These are phyloP conservation scores for Champsocephalus gunnari DNA, from an alignment of 2,797 vertebrate species.

Conservation along the genomic window DNA sequence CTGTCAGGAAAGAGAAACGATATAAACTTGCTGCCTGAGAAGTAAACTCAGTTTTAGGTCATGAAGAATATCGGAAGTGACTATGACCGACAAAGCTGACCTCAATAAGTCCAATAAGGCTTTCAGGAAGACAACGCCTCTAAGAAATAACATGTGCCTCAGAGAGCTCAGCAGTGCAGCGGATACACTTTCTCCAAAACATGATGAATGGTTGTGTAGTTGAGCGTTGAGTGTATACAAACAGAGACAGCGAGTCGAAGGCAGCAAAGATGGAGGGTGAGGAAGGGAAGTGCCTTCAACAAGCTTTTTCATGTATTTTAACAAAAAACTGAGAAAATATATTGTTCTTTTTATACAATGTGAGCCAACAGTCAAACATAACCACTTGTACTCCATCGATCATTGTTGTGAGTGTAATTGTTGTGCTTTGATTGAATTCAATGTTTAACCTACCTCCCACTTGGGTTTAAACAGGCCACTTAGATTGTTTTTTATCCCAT, in stretches of 20 bases:
- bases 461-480: constrained; percentile 90
- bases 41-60: constrained; percentile 51
- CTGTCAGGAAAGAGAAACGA: constrained; percentile 33
- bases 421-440: neutral
- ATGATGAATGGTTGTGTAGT: constrained; percentile 52
- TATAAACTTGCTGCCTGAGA: constrained; percentile 29
- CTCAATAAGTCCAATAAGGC: constrained; percentile 18
- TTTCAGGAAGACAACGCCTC: constrained; percentile 23
- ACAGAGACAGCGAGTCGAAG: neutral
- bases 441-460: constrained; percentile 80
- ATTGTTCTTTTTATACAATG: neutral
- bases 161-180: constrained; percentile 22
- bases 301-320: constrained; percentile 18
- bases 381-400: neutral
- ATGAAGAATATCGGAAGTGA: constrained; percentile 35
- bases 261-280: constrained; percentile 2
- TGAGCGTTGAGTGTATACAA: constrained; percentile 24
- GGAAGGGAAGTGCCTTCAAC: constrained; percentile 17
- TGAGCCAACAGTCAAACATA: neutral
- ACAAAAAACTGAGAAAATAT: neutral
- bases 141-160: constrained; percentile 31
- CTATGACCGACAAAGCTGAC: constrained; percentile 37
- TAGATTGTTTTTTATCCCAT: constrained; percentile 88
- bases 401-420: neutral
- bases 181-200: constrained; percentile 18